phyloP scores from a whole-genome alignment of 2,797 vertebrate species.

The Thripadectes ignobilis region DNA sequence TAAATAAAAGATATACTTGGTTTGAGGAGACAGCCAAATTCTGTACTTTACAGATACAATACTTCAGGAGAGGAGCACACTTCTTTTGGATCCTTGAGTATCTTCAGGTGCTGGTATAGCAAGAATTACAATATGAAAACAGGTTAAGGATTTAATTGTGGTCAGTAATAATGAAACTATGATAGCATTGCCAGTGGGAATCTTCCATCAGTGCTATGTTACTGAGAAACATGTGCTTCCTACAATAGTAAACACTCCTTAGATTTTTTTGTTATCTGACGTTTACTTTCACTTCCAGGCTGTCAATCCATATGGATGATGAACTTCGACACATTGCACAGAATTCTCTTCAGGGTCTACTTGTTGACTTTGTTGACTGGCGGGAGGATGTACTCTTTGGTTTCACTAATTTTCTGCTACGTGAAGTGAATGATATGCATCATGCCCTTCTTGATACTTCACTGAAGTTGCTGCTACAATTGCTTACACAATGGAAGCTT shows the following conservation, averaged over 20 bases:
- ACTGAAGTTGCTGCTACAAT: slow-evolving; percentile 93
- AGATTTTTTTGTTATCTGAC: not conserved
- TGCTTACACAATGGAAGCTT: slow-evolving; percentile 96
- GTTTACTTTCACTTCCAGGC: slow-evolving; percentile 71
- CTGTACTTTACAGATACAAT: not conserved
- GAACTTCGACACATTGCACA: slow-evolving; percentile 97
- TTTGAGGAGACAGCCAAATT: not conserved
- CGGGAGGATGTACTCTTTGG: slow-evolving; percentile 96
- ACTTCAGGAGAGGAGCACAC: not conserved
- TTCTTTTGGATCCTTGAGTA: not conserved
- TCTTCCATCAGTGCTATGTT: not conserved
- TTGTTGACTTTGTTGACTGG: slow-evolving; percentile 98
- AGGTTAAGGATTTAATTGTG: not conserved
- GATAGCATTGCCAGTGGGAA: not conserved
- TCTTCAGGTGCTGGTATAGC: not conserved
- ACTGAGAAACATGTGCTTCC: not conserved
- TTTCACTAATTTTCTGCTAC: slow-evolving; percentile 94
- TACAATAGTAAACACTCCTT: not conserved
- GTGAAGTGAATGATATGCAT: slow-evolving; percentile 95
- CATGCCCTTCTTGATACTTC: slow-evolving; percentile 94
- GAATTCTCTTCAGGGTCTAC: slow-evolving; percentile 95
- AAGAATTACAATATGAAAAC: not conserved
- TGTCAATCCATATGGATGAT: slow-evolving; percentile 98
- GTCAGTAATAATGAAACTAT: not conserved
- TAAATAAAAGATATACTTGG: not conserved